A percentile compares a stretch with the other conserved stretches of the same genome.
Evolutionary conservation across 2,888 invertebrate species (phyloP).

Genomic region (Parnassius apollo): DNA sequence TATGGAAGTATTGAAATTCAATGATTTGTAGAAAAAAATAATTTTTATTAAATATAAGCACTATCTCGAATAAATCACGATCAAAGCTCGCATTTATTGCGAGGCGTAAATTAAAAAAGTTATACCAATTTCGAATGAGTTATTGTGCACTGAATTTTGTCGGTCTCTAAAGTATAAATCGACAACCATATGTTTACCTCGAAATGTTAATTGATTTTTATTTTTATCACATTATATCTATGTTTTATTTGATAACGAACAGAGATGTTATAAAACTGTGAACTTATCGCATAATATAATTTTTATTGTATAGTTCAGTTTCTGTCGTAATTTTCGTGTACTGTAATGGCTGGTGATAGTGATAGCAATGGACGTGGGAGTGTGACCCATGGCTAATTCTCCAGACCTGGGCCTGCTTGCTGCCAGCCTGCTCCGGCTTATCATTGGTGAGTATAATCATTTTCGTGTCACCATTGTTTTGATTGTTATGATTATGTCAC

Average conservation of each 20-base stretch:
- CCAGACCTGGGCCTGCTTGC: conserved; percentile 81
- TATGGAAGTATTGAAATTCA: too few species aligned
- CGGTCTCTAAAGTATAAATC: conserved; percentile 45
- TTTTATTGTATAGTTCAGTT: conserved; percentile 27
- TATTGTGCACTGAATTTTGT: conserved; percentile 69
- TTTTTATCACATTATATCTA: conserved; percentile 10
- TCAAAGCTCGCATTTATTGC: conserved; percentile 68
- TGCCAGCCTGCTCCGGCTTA: conserved; percentile 83
- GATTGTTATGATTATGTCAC: too few species aligned
- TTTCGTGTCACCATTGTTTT: too few species aligned
- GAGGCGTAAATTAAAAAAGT: conserved; percentile 77
- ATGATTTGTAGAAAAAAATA: too few species aligned
- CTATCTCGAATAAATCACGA: conserved; percentile 66
- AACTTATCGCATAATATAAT: conserved; percentile 19
- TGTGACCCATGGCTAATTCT: conserved; percentile 81
- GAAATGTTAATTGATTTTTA: conserved; percentile 15
- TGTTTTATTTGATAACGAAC: conserved; percentile 2
- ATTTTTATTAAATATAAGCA: conserved; percentile 38
- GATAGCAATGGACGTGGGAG: conserved; percentile 54
- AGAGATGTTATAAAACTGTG: conserved; percentile 17
- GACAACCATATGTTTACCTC: conserved; percentile 22
- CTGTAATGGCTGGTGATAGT: conserved; percentile 64
- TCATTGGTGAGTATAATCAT: conserved; percentile 79
- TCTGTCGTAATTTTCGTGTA: conserved; percentile 30
- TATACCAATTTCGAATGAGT: conserved; percentile 74